Conservation (phyloP, 1,140 invertebrate genomes). For the Potamilus streckersoni region DNA sequence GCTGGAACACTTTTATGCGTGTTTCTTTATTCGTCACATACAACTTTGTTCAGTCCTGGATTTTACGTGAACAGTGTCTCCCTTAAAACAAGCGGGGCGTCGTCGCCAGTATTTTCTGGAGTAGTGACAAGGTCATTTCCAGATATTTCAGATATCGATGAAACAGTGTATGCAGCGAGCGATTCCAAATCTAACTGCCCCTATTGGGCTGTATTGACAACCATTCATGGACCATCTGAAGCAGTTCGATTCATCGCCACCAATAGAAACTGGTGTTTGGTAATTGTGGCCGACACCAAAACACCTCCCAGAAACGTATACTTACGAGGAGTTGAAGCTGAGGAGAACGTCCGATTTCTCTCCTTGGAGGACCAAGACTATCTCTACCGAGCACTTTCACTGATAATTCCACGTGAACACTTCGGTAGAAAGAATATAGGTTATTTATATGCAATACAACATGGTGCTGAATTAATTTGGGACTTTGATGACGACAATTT, state of each 20-base stretch:
- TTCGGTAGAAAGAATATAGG: slow-evolving; percentile 34
- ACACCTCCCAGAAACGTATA: neutral
- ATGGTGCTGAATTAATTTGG: slow-evolving; percentile 24
- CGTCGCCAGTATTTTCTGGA: no score
- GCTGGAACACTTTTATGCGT: no score
- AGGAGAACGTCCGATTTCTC: slow-evolving; percentile 1
- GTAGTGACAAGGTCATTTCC: no score
- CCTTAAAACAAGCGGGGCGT: no score
- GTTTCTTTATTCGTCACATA: no score
- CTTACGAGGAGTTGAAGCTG: neutral
- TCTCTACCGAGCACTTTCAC: slow-evolving; percentile 4
- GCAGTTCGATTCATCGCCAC: neutral
- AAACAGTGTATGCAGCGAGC: no score
- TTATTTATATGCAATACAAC: slow-evolving; percentile 26
- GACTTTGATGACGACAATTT: slow-evolving; percentile 33
- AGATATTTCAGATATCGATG: no score
- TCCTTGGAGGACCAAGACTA: slow-evolving; percentile 3
- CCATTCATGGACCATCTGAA: slow-evolving; percentile 6
- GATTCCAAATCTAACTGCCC: neutral
- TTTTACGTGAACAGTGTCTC: no score
- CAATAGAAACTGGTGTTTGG: slow-evolving; percentile 6
- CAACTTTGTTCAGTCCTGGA: no score
- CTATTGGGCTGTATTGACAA: slow-evolving; percentile 2
- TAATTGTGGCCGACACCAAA: neutral
- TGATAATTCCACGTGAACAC: slow-evolving; percentile 12